Evolutionary conservation across 2,113 vertebrate genomes (phyloP).

Genomic region (Procapra przewalskii): DNA sequence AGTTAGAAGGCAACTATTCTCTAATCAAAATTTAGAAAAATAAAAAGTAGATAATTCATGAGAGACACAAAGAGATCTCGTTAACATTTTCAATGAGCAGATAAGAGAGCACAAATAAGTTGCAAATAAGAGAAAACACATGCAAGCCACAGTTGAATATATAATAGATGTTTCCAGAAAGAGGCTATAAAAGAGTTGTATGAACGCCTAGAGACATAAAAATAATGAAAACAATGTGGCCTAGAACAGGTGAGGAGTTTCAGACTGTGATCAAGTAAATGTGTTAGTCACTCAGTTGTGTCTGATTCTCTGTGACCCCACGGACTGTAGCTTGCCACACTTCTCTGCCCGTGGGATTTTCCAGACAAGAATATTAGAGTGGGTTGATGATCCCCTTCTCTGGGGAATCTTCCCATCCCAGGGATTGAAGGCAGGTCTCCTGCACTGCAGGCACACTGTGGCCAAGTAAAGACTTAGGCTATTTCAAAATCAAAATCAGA

Average conservation of each 20-base stretch:
- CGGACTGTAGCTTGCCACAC: neutral
- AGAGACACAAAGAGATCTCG: neutral
- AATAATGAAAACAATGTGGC: neutral
- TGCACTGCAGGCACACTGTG: neutral
- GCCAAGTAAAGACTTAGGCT: neutral
- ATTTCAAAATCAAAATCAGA: neutral
- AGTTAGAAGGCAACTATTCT: neutral
- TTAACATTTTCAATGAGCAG: conserved; percentile 2
- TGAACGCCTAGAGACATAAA: neutral
- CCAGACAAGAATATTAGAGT: neutral
- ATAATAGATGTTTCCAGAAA: conserved; percentile 2
- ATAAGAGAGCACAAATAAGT: neutral
- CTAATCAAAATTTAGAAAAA: neutral
- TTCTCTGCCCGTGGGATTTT: neutral
- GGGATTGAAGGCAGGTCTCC: neutral
- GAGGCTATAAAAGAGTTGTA: conserved; percentile 4
- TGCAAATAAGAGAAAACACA: neutral
- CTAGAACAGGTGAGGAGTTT: neutral
- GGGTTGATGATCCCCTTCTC: neutral
- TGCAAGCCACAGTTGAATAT: neutral
- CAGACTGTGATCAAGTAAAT: neutral
- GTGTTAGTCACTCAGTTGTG: neutral
- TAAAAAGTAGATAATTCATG: neutral
- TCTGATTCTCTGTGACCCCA: neutral
- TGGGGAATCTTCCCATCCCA: neutral